These are phyloP conservation scores for Leptocoma aspasia DNA, from an alignment of 2,113 vertebrate species.

Conservation along the genomic window DNA sequence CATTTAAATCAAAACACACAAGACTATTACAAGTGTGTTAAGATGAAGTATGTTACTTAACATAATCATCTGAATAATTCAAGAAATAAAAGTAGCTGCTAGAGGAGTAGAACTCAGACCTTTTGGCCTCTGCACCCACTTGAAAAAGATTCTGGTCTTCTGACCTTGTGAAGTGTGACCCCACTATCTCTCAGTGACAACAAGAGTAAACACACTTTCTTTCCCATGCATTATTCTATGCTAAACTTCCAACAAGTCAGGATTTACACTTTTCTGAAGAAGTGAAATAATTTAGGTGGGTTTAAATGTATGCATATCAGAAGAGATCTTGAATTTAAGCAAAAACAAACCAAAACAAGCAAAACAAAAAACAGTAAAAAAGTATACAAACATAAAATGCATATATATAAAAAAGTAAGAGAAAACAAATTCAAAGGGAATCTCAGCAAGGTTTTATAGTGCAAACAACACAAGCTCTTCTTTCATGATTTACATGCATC, in stretches of 20 bases:
- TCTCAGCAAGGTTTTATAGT: slow-evolving; percentile 37
- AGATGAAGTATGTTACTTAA: background rate
- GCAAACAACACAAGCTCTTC: slow-evolving; percentile 40
- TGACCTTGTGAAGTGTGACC: background rate
- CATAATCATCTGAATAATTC: background rate
- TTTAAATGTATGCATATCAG: background rate
- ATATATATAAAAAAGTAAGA: background rate
- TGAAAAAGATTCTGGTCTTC: background rate
- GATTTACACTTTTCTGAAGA: background rate
- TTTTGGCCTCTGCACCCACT: background rate
- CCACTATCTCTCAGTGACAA: background rate
- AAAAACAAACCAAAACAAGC: background rate
- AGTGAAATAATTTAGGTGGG: background rate
- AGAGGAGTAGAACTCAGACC: background rate
- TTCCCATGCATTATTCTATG: background rate
- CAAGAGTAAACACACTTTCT: background rate
- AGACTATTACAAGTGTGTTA: background rate
- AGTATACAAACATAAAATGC: background rate
- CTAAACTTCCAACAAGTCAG: background rate
- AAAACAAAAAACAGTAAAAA: background rate
- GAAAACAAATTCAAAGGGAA: slow-evolving; percentile 53
- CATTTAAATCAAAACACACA: background rate
- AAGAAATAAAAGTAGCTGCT: background rate
- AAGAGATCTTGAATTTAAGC: background rate
- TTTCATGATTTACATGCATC: slow-evolving; percentile 46